These are phyloP conservation scores for Bothrops alternatus DNA, from an alignment of 2,797 vertebrate genomes.

Conservation along the genomic window DNA sequence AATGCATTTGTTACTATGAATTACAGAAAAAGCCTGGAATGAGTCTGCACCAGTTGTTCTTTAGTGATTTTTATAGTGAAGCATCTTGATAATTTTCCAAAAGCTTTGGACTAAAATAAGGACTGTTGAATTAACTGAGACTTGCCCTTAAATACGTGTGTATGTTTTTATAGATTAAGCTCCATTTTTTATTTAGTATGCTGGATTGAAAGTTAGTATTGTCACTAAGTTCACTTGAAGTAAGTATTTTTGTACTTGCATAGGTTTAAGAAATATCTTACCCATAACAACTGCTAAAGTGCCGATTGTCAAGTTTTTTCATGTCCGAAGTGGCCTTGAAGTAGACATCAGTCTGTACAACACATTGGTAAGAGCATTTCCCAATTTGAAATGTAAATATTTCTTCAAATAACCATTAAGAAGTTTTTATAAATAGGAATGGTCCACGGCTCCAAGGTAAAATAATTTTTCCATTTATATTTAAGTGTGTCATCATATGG, in stretches of 20 bases:
- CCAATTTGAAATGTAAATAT: background rate
- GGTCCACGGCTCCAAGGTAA: background rate
- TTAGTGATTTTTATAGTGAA: background rate
- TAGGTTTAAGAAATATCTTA: constrained; percentile 91
- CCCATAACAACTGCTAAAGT: constrained; percentile 97
- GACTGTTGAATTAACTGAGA: background rate
- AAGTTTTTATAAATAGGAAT: background rate
- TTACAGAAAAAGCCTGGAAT: background rate
- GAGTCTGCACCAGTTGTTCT: no score
- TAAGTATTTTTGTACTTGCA: constrained; percentile 31
- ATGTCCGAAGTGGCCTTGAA: constrained; percentile 88
- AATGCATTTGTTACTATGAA: background rate
- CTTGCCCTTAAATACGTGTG: background rate
- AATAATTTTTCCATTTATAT: background rate
- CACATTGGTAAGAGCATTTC: constrained; percentile 80
- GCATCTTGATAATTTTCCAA: background rate
- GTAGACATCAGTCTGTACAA: constrained; percentile 98
- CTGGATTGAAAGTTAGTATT: background rate
- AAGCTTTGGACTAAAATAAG: background rate
- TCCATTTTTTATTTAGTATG: background rate
- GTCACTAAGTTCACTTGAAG: background rate
- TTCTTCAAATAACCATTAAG: background rate
- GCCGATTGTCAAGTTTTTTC: constrained; percentile 95
- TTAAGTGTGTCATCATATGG: background rate
- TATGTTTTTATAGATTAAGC: background rate